Conservation (phyloP, 2,888 invertebrate species). For the Tromatobia lineatoria region DNA sequence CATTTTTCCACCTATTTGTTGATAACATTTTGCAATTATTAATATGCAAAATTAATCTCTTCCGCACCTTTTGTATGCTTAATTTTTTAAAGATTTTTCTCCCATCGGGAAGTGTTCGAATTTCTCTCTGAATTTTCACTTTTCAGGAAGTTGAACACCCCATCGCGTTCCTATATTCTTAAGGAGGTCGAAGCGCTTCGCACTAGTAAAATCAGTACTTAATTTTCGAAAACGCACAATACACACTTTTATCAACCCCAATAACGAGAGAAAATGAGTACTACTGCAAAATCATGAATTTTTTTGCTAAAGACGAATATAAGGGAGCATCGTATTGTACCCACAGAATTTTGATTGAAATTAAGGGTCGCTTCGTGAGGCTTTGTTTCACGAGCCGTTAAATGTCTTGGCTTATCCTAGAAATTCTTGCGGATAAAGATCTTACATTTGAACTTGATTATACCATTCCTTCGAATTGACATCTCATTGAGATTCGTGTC, state of each 20-base stretch:
- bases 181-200: too few relatives aligned
- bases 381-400: slow-evolving; percentile 58
- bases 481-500: slow-evolving; percentile 25
- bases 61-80: too few relatives aligned
- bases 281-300: slow-evolving; percentile 9
- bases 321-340: neutral
- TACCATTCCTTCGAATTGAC: slow-evolving; percentile 12
- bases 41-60: too few relatives aligned
- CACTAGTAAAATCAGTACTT: too few relatives aligned
- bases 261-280: neutral
- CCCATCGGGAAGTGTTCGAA: too few relatives aligned
- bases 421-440: slow-evolving; percentile 48
- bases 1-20: too few relatives aligned
- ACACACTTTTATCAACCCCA: neutral
- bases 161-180: too few relatives aligned
- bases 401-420: slow-evolving; percentile 50
- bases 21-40: too few relatives aligned
- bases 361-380: neutral
- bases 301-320: neutral
- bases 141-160: too few relatives aligned
- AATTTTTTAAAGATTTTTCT: too few relatives aligned
- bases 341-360: slow-evolving; percentile 4
- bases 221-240: too few relatives aligned
- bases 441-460: slow-evolving; percentile 42
- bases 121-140: too few relatives aligned